Base-by-base conservation (phyloP, 2,888 invertebrate genomes). In the Mylabris sibirica region DNA sequence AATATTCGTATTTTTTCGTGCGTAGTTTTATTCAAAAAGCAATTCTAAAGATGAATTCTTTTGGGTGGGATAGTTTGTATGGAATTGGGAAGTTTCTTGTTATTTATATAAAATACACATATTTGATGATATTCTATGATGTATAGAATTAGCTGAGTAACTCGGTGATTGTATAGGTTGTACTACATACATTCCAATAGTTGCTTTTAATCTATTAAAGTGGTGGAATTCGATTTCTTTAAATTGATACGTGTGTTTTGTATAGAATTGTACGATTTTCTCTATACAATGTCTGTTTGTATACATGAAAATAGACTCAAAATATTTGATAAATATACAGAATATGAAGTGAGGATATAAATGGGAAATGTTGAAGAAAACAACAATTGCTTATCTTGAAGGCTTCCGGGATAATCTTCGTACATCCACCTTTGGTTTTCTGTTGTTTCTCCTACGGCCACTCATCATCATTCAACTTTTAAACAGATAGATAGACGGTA, bases 341-440 rank as follows among this genome's bases (percentile, higher is more conserved):
- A 41, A 41, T 30, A 41, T n/a, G 41, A 26, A 11, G 3, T 12
- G 9, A 9, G 20, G 20, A 20, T 5, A 12, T 12, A 22, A n/a
- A 57, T 57, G 26, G n/a, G 14, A 57, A 26, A 22, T 24, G 26
- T 22, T 24, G 6, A 5, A 26, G 57, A 26, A 57, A 24, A 57
- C 14, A 26, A 12, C 57, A 57, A 57, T 57, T 57, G 57, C 57
- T 57, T 57, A 26, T 26, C 57, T 26, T 57, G 57, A 4, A 57
- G 57, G 24, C 26, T 57, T 57, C 57, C 57, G 24, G 57, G 57
- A 57, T 57, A 57, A 57, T 57, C 57, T 57, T 57, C 57, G 57
- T 24, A 57, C 57, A n/a, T 57, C 57, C 26, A 57, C 57, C 57
- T 57, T 57, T 57, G 57, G n/a, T 26, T 57, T 26, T 57, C 57